Evolutionary conservation across 2,113 vertebrate species (phyloP).

Genomic region (Myotis davidii): DNA sequence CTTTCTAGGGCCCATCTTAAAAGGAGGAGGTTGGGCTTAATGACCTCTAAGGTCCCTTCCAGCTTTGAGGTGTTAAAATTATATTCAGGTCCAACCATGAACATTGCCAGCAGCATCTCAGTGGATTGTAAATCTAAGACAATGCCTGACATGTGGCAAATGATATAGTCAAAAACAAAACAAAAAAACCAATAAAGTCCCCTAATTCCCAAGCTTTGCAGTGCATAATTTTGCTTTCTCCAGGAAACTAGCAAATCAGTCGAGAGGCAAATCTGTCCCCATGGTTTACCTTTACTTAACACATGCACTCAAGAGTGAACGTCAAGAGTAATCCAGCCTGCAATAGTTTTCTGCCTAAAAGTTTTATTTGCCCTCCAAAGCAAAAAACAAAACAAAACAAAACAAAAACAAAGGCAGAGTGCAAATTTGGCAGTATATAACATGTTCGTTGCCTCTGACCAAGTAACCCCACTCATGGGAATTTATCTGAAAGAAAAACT

Average conservation of each 20-base stretch:
- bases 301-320: background rate
- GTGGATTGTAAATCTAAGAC: background rate
- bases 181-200: background rate
- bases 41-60: background rate
- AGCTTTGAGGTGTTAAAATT: background rate
- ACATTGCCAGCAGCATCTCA: background rate
- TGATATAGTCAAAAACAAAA: background rate
- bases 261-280: background rate
- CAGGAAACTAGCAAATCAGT: constrained; percentile 6
- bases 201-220: background rate
- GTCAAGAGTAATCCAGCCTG: constrained; percentile 16
- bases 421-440: constrained; percentile 38
- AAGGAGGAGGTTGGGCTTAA: background rate
- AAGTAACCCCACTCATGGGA: constrained; percentile 49
- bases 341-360: background rate
- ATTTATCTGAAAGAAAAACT: constrained; percentile 62
- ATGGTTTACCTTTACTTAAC: background rate
- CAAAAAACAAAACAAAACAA: background rate
- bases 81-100: background rate
- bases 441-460: constrained; percentile 42
- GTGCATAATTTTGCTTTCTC: background rate
- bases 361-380: background rate
- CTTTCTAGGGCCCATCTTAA: background rate
- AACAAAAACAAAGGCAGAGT: background rate
- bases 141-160: background rate